Conservation (phyloP, 1,140 invertebrate genomes). For the Phthorimaea operculella region DNA sequence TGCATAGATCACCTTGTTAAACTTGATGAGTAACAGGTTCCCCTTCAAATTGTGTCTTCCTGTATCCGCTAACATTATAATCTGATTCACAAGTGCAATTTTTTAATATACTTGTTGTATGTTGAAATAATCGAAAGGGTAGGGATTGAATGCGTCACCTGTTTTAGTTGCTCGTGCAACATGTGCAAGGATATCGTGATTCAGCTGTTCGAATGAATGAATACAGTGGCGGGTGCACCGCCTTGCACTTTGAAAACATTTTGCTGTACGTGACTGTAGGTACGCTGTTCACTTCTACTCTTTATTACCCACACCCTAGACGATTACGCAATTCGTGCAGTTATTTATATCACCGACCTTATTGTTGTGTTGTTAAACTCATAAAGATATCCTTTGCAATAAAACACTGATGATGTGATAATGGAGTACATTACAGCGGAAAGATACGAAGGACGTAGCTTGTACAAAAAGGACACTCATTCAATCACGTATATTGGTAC, state of each 20-base stretch:
- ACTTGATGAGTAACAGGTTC: too few relatives aligned
- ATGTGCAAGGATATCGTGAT: slow-evolving; percentile 39
- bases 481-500: too few relatives aligned
- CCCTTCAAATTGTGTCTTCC: too few relatives aligned
- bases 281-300: background rate
- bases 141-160: slow-evolving; percentile 41
- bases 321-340: background rate
- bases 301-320: background rate
- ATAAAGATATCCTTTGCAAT: background rate
- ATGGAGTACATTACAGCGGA: background rate
- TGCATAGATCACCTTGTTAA: too few relatives aligned
- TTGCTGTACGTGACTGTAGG: background rate
- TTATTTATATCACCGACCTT: background rate
- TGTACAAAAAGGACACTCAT: too few relatives aligned
- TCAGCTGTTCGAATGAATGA: slow-evolving; percentile 27
- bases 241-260: background rate
- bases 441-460: background rate
- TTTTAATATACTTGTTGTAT: too few relatives aligned
- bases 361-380: background rate
- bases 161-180: slow-evolving; percentile 32
- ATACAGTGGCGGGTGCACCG: slow-evolving; percentile 6
- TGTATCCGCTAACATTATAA: background rate
- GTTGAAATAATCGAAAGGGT: too few relatives aligned
- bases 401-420: background rate
- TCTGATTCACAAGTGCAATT: too few relatives aligned